Evolutionary conservation across 2,888 invertebrate species (phyloP).

Genomic region (Cephalotes varians): DNA sequence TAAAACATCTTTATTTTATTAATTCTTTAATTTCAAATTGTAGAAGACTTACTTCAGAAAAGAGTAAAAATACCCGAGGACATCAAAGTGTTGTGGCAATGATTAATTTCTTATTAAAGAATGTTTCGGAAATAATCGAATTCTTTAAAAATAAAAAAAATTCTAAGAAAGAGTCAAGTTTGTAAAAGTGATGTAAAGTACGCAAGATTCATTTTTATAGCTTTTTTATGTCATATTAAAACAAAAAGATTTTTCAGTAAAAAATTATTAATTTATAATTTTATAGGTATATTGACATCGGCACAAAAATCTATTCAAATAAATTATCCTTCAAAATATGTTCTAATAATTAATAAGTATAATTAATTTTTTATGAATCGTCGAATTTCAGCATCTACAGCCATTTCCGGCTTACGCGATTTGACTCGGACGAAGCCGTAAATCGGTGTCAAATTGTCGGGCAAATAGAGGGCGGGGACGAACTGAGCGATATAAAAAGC

Average conservation of each 20-base stretch:
- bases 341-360: background rate
- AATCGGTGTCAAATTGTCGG: conserved; percentile 57
- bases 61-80: conserved; percentile 36
- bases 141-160: background rate
- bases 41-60: conserved; percentile 44
- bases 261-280: background rate
- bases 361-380: background rate
- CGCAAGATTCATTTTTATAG: background rate
- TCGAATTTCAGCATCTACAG: background rate
- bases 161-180: background rate
- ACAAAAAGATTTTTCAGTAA: background rate
- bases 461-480: conserved; percentile 62
- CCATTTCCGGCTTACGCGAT: conserved; percentile 27
- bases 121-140: conserved; percentile 4
- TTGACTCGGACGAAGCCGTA: conserved; percentile 50
- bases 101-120: conserved; percentile 40
- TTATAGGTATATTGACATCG: background rate
- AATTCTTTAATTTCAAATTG: background rate
- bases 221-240: background rate
- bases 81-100: conserved; percentile 26
- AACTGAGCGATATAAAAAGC: conserved; percentile 70
- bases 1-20: background rate
- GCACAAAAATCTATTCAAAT: background rate
- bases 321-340: background rate
- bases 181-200: too few species aligned